These are phyloP conservation scores for Scotopteryx bipunctaria DNA, from an alignment of 2,888 invertebrate species.

Conservation along the genomic window DNA sequence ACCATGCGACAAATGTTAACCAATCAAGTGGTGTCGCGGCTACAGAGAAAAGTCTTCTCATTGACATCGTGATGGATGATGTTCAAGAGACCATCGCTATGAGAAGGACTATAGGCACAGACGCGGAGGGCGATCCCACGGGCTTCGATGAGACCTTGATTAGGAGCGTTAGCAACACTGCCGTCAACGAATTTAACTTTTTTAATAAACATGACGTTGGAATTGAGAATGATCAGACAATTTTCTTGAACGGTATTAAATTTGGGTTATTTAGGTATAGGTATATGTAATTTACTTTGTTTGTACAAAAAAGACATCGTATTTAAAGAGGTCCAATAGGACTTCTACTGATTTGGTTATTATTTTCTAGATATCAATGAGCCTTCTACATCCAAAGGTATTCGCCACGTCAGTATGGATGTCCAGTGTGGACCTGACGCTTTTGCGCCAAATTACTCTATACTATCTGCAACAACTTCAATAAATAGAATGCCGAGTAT, in stretches of 20 bases:
- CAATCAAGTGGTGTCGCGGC: slow-evolving; percentile 43
- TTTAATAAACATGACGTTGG: slow-evolving; percentile 43
- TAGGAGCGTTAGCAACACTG: slow-evolving; percentile 45
- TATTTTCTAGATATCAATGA: slow-evolving; percentile 68
- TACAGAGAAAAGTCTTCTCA: slow-evolving; percentile 55
- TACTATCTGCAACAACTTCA: slow-evolving; percentile 56
- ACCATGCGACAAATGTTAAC: slow-evolving; percentile 6
- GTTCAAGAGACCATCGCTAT: slow-evolving; percentile 58
- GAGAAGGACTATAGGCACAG: slow-evolving; percentile 58
- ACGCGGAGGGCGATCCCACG: slow-evolving; percentile 42
- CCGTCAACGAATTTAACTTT: slow-evolving; percentile 49
- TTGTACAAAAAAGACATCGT: too few relatives aligned
- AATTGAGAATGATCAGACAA: slow-evolving; percentile 53
- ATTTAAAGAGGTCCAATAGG: too few relatives aligned
- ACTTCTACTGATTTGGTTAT: slow-evolving; percentile 1
- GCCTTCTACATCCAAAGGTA: slow-evolving; percentile 77
- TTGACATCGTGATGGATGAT: slow-evolving; percentile 60
- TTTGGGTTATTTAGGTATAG: background rate
- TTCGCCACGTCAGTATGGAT: slow-evolving; percentile 66
- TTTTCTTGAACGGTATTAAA: slow-evolving; percentile 66
- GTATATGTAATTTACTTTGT: too few relatives aligned
- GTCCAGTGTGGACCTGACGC: slow-evolving; percentile 72
- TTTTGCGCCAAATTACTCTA: slow-evolving; percentile 40
- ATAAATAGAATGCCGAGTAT: slow-evolving; percentile 48
- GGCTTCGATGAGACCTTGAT: slow-evolving; percentile 44